Base-by-base conservation (phyloP, 1,140 invertebrate genomes). In the Listronotus bonariensis region DNA sequence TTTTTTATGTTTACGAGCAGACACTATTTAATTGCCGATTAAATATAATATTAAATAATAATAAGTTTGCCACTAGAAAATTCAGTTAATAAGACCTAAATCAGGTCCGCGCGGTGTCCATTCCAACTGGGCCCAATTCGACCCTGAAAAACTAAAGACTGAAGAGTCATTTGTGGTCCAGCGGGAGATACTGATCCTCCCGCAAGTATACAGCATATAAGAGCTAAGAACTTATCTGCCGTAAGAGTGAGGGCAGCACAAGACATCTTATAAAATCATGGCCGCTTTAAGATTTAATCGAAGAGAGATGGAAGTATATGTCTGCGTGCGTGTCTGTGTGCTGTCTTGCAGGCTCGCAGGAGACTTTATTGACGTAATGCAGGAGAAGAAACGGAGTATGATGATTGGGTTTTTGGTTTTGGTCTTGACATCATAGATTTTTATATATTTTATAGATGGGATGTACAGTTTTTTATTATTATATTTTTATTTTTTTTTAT, bases 251-350 rank as follows among this genome's bases (percentile, higher is more conserved):
- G 60, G 60, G 60, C 60, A 63, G 49, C 60, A 63, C 60, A 15
- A 46, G 49, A 32, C 49, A 63, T 63, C 52, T 53, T 63, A 59
- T 42, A 63, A 63, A 63, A 63, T 63, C 60, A 63, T 63, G 60
- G 60, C 60, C 48, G 60, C 60, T 63, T 45, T 54, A 46, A 54
- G 58, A 61, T 45, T 45, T 53, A 63, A 63, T 54, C 40, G 34
- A 43, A 63, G 43, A 45, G 60, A 63, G 52, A 63, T 18, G 42
- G 60, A 54, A 38, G 20, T 48, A 63, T 52, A 34, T 36, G 60
- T 63, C 60, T 63, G 51, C 12, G 32, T 31, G 52, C 38, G 32
- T 38, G 60, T 63, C 60, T 63, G 56, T 31, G 14, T 59, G n/a
- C 45, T 58, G 42, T 58, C 41, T 58, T 34, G 55, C 59, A 62